Conservation (phyloP, 1,140 invertebrate genomes). For the Ganaspis sp. region DNA sequence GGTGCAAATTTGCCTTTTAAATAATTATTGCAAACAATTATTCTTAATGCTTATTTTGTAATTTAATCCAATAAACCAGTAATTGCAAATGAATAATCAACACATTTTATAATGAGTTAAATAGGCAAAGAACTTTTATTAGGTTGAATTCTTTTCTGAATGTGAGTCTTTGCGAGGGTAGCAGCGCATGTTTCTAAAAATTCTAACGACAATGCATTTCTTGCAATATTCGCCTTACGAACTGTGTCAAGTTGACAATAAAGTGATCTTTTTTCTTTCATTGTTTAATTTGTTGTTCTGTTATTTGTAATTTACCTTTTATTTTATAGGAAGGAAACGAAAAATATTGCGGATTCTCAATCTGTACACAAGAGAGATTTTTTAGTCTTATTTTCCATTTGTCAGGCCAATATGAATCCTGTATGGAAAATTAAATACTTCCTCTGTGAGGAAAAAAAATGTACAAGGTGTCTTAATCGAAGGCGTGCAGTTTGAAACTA, state of each 20-base stretch:
- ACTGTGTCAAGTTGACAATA: constrained; percentile 16
- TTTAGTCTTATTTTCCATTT: constrained; percentile 2
- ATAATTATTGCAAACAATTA: not conserved
- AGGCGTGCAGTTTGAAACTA: too few relatives aligned
- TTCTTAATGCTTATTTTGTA: too few relatives aligned
- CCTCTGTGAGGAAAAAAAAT: too few relatives aligned
- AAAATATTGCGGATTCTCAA: constrained; percentile 33
- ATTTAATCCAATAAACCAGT: too few relatives aligned
- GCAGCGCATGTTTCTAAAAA: constrained; percentile 6
- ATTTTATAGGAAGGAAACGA: constrained; percentile 67
- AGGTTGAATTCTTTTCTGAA: not conserved
- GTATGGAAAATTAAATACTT: too few relatives aligned
- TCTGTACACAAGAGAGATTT: constrained; percentile 21
- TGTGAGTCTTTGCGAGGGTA: constrained; percentile 1
- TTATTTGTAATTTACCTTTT: constrained; percentile 47
- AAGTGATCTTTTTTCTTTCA: not conserved
- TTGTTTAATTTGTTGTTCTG: not conserved
- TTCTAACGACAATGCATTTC: constrained; percentile 20
- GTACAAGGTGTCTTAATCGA: too few relatives aligned
- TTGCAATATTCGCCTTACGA: constrained; percentile 25
- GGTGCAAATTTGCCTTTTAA: not conserved
- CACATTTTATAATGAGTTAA: not conserved
- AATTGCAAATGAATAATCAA: too few relatives aligned
- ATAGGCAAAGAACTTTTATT: not conserved
- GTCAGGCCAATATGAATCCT: not conserved